A percentile compares a stretch with the other conserved stretches of the same genome.
Evolutionary conservation across 2,888 invertebrate genomes (phyloP).

Genomic region (Spodoptera littoralis): DNA sequence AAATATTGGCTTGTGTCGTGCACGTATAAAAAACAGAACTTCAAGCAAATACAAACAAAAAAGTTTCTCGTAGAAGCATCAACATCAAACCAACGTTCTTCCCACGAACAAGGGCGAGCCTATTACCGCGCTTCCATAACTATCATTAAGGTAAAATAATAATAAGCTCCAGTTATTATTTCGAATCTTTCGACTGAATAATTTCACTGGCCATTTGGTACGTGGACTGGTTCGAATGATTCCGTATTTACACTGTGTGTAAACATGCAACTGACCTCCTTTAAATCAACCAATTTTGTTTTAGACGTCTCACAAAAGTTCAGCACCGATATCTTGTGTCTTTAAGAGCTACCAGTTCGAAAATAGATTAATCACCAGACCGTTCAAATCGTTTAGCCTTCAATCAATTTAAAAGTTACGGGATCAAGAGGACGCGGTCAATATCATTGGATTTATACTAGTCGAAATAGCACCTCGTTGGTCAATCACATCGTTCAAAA

Average conservation of each 20-base stretch:
- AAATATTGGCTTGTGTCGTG: too few relatives aligned
- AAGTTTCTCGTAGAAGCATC: constrained; percentile 61
- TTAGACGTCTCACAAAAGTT: constrained; percentile 33
- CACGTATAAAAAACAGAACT: too few relatives aligned
- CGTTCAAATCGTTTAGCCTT: constrained; percentile 53
- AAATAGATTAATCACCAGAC: constrained; percentile 51
- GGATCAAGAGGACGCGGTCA: constrained; percentile 59
- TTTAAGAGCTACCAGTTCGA: constrained; percentile 40
- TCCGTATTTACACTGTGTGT: constrained; percentile 55
- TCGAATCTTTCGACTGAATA: constrained; percentile 76
- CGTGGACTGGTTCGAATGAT: constrained; percentile 49
- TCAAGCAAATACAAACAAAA: constrained; percentile 33
- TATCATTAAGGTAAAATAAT: constrained; percentile 83
- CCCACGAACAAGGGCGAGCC: constrained; percentile 78
- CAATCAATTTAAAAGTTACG: constrained; percentile 52
- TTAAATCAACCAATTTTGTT: constrained; percentile 48
- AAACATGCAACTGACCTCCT: constrained; percentile 58
- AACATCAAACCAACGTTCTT: constrained; percentile 62
- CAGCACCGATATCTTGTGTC: constrained; percentile 34
- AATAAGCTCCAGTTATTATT: constrained; percentile 78
- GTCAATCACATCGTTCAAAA: constrained; percentile 48
- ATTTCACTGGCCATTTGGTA: constrained; percentile 71
- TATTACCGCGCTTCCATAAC: constrained; percentile 79
- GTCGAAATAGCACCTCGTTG: constrained; percentile 45
- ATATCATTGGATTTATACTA: constrained; percentile 54